Base-by-base conservation (phyloP, 1,140 invertebrate species). In the Onthophagus taurus region DNA sequence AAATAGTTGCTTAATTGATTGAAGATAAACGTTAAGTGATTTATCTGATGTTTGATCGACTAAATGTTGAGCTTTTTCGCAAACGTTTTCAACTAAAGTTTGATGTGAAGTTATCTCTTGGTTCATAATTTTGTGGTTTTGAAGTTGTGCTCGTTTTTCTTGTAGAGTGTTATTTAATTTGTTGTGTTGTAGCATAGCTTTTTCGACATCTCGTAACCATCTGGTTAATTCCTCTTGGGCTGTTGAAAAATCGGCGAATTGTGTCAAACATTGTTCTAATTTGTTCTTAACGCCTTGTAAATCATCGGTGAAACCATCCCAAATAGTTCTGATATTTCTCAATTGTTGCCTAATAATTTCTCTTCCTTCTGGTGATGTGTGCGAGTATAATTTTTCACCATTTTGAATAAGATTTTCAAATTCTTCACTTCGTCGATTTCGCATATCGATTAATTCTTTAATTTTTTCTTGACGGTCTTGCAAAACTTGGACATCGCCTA, bases 41-140 rank as follows among this genome's bases (percentile, higher is more conserved):
- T 80, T 82, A 54, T 93, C 89, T 59, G 89, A 82, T 3, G 89
- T 92, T 66, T 91, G 83, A 60, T 91, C 83, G 6, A 92, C 84
- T 17, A 97, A 67, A 34, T 87, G 78, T 56, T 90, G 84, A 7
- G 91, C 91, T 65, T 91, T 93, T 43, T 93, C 89, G 61, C 86
- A 90, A 13, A 97, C 86, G 43, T 83, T 80, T 58, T 94, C 88
- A 0, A 97, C 84, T 0, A 95, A 64, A 36, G 81, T 75, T 61
- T 91, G 87, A 69, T 95, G 89, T 0, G 87, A 89, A 68, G 88
- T 81, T 34, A 97, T 94, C 67, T 96, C 92, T 66, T 96, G 90
- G 58, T 96, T 89, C 65, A 94, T 84, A 23, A 96, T 83, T 65
- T 89, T 89, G 59, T 95, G 91, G 58, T 92, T 93, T 61, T 95